Evolutionary conservation across 2,888 invertebrate genomes (phyloP).

Genomic region (Limnephilus rhombicus): DNA sequence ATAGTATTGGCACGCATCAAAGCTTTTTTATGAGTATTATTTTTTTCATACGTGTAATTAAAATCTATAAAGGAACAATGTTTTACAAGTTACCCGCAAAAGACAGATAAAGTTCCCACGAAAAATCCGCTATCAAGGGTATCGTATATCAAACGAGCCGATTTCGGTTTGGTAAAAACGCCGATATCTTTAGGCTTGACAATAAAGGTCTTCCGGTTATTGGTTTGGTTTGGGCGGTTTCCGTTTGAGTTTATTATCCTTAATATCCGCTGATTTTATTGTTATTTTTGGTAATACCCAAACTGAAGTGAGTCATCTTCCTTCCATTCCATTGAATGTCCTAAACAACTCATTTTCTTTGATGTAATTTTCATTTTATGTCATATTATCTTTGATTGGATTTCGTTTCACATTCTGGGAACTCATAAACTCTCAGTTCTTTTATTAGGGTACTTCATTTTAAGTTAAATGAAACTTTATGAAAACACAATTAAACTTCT

Average conservation of each 20-base stretch:
- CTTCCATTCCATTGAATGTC: neutral
- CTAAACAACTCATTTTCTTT: neutral
- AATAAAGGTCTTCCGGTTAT: constrained; percentile 28
- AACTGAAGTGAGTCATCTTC: neutral
- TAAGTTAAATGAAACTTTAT: too few species aligned
- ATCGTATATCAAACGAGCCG: constrained; percentile 41
- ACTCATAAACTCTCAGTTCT: too few species aligned
- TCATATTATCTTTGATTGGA: too few species aligned
- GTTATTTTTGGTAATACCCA: neutral
- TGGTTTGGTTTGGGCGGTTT: neutral
- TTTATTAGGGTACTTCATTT: too few species aligned
- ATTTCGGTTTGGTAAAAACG: neutral
- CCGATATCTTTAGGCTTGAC: constrained; percentile 2
- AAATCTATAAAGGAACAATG: neutral
- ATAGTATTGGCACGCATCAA: too few species aligned
- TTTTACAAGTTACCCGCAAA: neutral
- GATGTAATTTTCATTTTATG: neutral
- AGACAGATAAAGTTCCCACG: constrained; percentile 12
- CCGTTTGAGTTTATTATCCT: neutral
- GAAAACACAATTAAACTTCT: too few species aligned
- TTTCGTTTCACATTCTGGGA: too few species aligned
- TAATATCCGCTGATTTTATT: constrained; percentile 22
- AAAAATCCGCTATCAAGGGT: neutral
- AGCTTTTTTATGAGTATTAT: too few species aligned
- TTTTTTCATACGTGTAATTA: neutral